phyloP scores from a whole-genome alignment of 2,888 invertebrate genomes.

The Hemicrepidius hirtus region DNA sequence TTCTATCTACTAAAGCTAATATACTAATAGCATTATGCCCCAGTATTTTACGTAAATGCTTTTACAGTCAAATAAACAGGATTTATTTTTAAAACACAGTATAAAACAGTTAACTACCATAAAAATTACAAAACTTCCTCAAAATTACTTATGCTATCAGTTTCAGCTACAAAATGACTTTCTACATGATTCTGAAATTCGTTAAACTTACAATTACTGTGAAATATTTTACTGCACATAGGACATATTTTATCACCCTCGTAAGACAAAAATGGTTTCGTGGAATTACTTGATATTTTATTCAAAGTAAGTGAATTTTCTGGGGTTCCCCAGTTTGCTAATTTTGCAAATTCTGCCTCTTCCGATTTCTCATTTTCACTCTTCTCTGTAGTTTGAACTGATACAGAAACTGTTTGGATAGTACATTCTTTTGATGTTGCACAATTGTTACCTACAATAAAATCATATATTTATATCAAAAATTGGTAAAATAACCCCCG shows the following conservation, averaged over 20 bases:
- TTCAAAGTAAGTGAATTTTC: constrained; percentile 67
- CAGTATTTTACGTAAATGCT: too few relatives aligned
- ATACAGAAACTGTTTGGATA: constrained; percentile 24
- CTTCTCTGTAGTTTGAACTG: constrained; percentile 23
- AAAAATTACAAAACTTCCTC: constrained; percentile 29
- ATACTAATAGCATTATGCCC: too few relatives aligned
- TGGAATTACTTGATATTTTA: constrained; percentile 53
- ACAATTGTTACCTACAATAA: constrained; percentile 26
- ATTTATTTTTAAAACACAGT: too few relatives aligned
- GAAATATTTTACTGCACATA: constrained; percentile 81
- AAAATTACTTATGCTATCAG: constrained; percentile 28
- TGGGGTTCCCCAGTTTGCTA: constrained; percentile 73
- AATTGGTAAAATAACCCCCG: neutral
- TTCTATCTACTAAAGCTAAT: too few relatives aligned
- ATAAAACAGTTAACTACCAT: too few relatives aligned
- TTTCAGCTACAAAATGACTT: constrained; percentile 77
- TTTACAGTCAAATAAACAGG: too few relatives aligned
- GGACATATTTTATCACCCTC: constrained; percentile 80
- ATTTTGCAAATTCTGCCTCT: constrained; percentile 63
- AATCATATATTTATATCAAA: neutral
- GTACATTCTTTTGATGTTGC: neutral
- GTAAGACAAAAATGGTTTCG: constrained; percentile 36
- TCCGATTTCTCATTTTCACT: constrained; percentile 23
- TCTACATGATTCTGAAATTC: constrained; percentile 86
- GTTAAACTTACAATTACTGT: constrained; percentile 75